A percentile compares a stretch with the other conserved stretches of the same genome.
Evolutionary conservation across 2,113 vertebrate species (phyloP).

Genomic region (Capreolus pygargus): DNA sequence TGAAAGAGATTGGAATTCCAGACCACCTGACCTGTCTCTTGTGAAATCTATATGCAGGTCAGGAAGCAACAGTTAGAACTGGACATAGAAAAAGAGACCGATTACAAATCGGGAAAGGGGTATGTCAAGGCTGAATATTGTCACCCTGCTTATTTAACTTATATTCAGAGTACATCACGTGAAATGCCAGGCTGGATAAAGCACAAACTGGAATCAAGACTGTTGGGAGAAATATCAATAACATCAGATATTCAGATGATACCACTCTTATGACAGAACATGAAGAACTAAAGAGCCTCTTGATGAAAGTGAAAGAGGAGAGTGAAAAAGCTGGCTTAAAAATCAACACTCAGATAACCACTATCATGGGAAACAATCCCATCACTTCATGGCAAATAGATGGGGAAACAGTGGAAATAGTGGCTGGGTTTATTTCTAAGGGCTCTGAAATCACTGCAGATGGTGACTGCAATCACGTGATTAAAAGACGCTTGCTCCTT

Average conservation of each 20-base stretch:
- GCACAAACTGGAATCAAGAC: neutral
- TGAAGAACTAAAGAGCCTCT: neutral
- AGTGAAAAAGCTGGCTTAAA: neutral
- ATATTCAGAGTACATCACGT: neutral
- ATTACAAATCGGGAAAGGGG: neutral
- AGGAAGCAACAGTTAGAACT: neutral
- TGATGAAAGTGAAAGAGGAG: neutral
- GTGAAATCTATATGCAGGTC: neutral
- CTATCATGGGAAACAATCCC: neutral
- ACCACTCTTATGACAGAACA: neutral
- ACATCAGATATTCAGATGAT: accelerated
- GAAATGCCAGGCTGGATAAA: neutral
- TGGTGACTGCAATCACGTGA: neutral
- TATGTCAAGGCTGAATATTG: neutral
- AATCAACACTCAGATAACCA: neutral
- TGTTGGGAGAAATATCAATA: neutral
- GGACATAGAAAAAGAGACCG: accelerated
- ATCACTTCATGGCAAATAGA: neutral
- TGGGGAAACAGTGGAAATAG: neutral
- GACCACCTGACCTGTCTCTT: neutral
- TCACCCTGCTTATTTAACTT: neutral
- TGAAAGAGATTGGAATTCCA: neutral
- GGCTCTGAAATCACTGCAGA: neutral
- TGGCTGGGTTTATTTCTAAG: neutral
- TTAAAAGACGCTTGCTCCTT: neutral